These are phyloP conservation scores for Takifugu bimaculatus DNA, from an alignment of 2,113 vertebrate species.

Conservation along the genomic window DNA sequence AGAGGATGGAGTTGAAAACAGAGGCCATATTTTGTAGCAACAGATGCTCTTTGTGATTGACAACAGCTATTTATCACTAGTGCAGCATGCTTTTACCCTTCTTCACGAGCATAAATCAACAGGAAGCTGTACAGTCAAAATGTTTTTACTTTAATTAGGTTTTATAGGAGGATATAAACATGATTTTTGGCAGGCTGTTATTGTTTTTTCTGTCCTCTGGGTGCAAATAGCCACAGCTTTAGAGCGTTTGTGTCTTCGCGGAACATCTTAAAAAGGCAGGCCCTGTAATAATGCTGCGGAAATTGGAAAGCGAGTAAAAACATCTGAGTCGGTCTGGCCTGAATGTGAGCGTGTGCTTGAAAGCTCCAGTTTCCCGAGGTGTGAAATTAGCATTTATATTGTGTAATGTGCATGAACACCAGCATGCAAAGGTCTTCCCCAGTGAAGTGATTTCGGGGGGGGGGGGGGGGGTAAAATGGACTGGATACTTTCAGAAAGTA, in stretches of 20 bases:
- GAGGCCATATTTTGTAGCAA: conserved; percentile 22
- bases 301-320: conserved; percentile 25
- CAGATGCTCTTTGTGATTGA: conserved; percentile 26
- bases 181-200: conserved; percentile 4
- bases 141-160: conserved; percentile 27
- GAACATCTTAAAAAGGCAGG: conserved; percentile 27
- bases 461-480: conserved; percentile 36
- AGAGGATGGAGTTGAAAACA: conserved; percentile 13
- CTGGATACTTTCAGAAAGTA: conserved; percentile 31
- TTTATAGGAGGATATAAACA: conserved; percentile 3
- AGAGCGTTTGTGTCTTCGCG: conserved; percentile 29
- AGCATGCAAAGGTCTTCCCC: conserved; percentile 25
- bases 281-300: conserved; percentile 38
- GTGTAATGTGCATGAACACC: conserved; percentile 22
- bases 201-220: background rate
- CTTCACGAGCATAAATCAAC: conserved; percentile 42
- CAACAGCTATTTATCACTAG: conserved; percentile 22
- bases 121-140: conserved; percentile 9
- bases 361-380: conserved; percentile 27
- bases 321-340: conserved; percentile 7
- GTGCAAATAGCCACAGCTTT: conserved; percentile 11
- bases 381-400: conserved; percentile 71
- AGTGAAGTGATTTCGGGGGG: conserved; percentile 26
- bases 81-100: conserved; percentile 9
- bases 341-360: conserved; percentile 22